Evolutionary conservation across 2,113 vertebrate species (phyloP).

Genomic region (Maccullochella peelii): DNA sequence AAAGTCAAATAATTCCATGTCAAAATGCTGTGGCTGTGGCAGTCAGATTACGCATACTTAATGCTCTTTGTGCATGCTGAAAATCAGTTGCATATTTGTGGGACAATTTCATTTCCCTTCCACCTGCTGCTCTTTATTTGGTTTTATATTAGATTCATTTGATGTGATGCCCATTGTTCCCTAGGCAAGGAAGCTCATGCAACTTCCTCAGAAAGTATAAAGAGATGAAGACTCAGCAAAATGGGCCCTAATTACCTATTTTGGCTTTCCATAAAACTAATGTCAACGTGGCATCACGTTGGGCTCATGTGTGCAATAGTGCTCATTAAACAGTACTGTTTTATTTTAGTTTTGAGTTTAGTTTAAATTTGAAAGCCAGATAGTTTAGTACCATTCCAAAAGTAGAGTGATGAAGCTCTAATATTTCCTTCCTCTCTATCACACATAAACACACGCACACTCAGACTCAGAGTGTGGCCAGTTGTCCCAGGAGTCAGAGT

Average conservation of each 20-base stretch:
- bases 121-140: conserved; percentile 34
- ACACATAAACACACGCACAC: neutral
- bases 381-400: neutral
- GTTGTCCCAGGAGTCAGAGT: conserved; percentile 63
- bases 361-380: neutral
- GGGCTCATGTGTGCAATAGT: neutral
- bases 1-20: neutral
- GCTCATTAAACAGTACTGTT: neutral
- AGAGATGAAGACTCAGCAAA: conserved; percentile 11
- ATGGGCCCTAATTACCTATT: neutral
- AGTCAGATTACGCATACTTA: neutral
- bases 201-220: conserved; percentile 15
- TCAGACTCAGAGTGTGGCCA: conserved; percentile 70
- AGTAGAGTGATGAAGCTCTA: neutral
- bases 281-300: neutral
- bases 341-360: neutral
- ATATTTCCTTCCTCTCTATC: conserved; percentile 1
- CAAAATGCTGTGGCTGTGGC: conserved; percentile 6
- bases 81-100: conserved; percentile 27
- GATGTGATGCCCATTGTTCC: conserved; percentile 29
- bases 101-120: conserved; percentile 52
- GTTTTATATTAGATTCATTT: conserved; percentile 10
- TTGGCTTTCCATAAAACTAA: conserved; percentile 14
- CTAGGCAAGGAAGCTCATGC: conserved; percentile 19
- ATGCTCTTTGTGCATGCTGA: neutral